These are phyloP conservation scores for Leptopterna dolabrata DNA, from an alignment of 2,888 invertebrate species.

Conservation along the genomic window DNA sequence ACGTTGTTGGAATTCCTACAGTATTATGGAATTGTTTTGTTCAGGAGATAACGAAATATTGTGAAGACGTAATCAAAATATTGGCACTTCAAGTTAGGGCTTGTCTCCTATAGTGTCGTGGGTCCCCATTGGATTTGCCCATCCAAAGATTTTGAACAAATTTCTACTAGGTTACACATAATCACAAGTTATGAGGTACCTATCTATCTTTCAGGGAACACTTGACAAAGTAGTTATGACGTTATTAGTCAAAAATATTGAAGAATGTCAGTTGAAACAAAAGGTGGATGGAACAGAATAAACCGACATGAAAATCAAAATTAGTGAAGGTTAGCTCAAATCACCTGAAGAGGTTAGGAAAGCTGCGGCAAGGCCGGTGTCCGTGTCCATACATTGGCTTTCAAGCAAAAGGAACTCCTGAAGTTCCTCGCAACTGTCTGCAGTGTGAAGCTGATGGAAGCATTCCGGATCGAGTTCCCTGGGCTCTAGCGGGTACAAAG, in stretches of 20 bases:
- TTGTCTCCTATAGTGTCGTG: no score
- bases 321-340: constrained; percentile 42
- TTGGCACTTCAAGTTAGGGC: no score
- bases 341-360: constrained; percentile 61
- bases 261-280: background rate
- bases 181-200: background rate
- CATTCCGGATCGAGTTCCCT: constrained; percentile 72
- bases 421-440: constrained; percentile 73
- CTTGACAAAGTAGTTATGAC: background rate
- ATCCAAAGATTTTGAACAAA: no score
- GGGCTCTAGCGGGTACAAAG: constrained; percentile 72
- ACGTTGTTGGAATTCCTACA: no score
- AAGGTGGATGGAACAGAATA: constrained; percentile 32
- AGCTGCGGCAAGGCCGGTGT: constrained; percentile 70
- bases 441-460: constrained; percentile 72
- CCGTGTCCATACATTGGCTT: constrained; percentile 71
- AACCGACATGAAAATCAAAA: constrained; percentile 18
- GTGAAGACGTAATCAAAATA: no score
- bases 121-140: no score
- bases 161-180: background rate
- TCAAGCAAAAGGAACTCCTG: constrained; percentile 74
- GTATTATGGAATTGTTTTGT: no score
- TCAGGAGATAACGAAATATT: no score
- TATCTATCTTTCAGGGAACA: background rate
- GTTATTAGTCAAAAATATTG: background rate